Evolutionary conservation across 2,797 vertebrate genomes (phyloP), one percentile per base, ranked within the genome.

Genomic region (Danio choprae): DNA sequence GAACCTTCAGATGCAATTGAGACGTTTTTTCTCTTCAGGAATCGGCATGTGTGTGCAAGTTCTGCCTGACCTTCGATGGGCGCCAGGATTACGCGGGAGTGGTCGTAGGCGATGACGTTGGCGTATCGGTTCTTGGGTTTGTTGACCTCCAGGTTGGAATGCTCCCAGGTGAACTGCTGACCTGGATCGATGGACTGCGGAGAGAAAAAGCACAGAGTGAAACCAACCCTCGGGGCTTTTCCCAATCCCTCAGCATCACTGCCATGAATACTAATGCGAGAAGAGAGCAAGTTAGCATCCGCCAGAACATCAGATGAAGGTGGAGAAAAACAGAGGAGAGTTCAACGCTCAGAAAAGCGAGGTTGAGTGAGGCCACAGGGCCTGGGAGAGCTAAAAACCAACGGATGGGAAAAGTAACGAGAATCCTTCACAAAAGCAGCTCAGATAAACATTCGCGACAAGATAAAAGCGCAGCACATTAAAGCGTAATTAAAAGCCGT

Each of bases 141-240:
- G 94, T 99, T 99, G 87, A 98, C 97, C 82, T 99, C 97, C 77
- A 99, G 95, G 93, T 99, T 99, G 84, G 98, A 99, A 82, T 99
- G 96, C 50, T 99, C 98, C 98, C 98, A 99, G 7, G 97, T 99
- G 93, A 99, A 99, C 93, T 99, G 98, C 94, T 99, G 97, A 64
- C 97, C 97, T 0, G 98, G 98, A 88, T 99, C 98, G 1, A 99
- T 98, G 74, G 98, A 99, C 98, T 99, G 92, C 0, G 38, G 73
- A 80, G 65, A 74, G 51, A 74, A 41, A 72, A 40, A 10, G 72
- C 18, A 74, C 16, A 50, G 20, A 58, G 13, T 83, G 20, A 80
- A 40, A 50, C 75, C 77, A 44, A 50, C 77, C 77, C 68, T 82
- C 22, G 79, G 71, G 59, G 18, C 40, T 76, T 67, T 63, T 67